These are phyloP conservation scores for Asobara japonica DNA, from an alignment of 1,140 invertebrate species.

Conservation along the genomic window DNA sequence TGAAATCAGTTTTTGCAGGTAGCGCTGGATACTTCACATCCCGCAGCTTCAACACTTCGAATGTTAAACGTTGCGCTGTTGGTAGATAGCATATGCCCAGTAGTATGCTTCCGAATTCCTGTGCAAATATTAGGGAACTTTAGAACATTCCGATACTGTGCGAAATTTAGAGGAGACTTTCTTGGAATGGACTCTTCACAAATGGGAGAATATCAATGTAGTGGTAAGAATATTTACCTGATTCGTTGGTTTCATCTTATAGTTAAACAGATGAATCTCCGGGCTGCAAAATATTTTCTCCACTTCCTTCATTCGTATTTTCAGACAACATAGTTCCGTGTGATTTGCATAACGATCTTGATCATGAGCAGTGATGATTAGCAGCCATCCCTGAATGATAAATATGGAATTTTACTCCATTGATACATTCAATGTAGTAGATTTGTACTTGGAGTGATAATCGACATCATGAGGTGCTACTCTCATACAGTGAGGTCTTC, in stretches of 20 bases:
- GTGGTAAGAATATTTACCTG: constrained; percentile 44
- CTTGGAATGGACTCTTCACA: no score
- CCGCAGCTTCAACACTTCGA: constrained; percentile 66
- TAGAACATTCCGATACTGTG: no score
- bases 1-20: constrained; percentile 6
- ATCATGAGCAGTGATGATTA: constrained; percentile 57
- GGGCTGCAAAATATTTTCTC: constrained; percentile 55
- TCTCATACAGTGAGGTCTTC: no score
- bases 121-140: no score
- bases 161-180: no score
- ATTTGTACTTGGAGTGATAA: no score
- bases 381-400: constrained; percentile 61
- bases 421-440: no score
- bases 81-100: constrained; percentile 70
- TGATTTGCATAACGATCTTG: constrained; percentile 63
- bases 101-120: constrained; percentile 67
- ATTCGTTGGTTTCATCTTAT: constrained; percentile 58
- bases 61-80: constrained; percentile 69
- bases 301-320: constrained; percentile 55
- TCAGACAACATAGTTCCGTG: constrained; percentile 59
- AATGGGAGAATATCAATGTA: no score
- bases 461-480: no score
- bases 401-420: no score
- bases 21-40: constrained; percentile 60
- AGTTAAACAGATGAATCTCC: constrained; percentile 61